A percentile compares a stretch with the other conserved stretches of the same genome.
phyloP scores from a whole-genome alignment of 2,113 vertebrate species.

The Marmota flaviventris region DNA sequence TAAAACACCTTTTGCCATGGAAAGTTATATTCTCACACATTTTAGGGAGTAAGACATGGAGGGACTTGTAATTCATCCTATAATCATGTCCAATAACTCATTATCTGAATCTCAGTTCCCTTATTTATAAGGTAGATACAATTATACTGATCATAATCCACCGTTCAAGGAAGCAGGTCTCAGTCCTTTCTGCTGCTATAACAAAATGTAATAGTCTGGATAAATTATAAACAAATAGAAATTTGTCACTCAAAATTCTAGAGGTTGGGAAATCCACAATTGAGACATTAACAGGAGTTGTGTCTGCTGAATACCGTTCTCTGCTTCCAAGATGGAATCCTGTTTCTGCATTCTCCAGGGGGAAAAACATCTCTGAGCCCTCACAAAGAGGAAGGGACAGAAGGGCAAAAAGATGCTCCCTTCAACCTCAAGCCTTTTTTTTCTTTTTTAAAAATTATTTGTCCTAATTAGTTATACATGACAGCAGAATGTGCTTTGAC shows the following conservation, averaged over 20 bases:
- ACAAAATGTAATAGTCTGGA: background rate
- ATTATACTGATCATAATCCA: background rate
- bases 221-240: background rate
- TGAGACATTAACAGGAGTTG: background rate
- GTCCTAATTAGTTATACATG: too few relatives aligned
- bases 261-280: background rate
- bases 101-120: background rate
- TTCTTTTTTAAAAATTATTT: too few relatives aligned
- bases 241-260: background rate
- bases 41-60: background rate
- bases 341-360: background rate
- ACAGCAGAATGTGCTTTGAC: too few relatives aligned
- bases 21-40: background rate
- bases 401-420: background rate
- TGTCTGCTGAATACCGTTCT: background rate
- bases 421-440: background rate
- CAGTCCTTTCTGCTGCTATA: background rate
- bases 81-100: background rate
- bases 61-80: background rate
- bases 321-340: background rate
- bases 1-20: background rate
- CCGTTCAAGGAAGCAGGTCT: background rate
- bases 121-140: slow-evolving; percentile 30
- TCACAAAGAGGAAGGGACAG: background rate
- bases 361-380: background rate